Base-by-base conservation (phyloP, 2,888 invertebrate genomes). In the Platycheirus albimanus region DNA sequence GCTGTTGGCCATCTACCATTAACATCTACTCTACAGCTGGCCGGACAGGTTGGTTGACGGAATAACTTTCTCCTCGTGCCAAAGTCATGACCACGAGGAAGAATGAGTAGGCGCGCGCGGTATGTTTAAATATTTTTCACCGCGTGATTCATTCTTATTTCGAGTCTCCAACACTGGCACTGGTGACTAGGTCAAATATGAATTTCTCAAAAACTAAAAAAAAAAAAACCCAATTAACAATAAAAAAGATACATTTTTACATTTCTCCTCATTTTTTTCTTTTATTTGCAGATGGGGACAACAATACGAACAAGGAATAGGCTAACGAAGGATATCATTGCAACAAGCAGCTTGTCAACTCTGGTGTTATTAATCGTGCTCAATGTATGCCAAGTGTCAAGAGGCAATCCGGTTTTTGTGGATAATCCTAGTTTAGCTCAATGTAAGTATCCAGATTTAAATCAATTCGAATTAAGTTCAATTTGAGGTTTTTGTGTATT, bases 351-450 rank as follows among this genome's bases (percentile, higher is more conserved):
- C 64, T 63, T 71, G 56, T 17, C 81, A 56, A 24, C 71, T 56
- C 61, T 76, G 38, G 54, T 80, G 67, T 69, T 79, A 30, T 52
- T 86, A 77, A 58, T 86, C 63, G 76, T 85, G 52, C 72, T 86
- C 45, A 85, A 85, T 86, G 86, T 89, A 80, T 84, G 89, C 80
- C 86, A 87, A 66, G 76, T 87, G 80, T 86, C 85, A 64, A 78
- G 87, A 85, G 88, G 88, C 81, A 90, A 85, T 85, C 91, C 91
- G 79, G 89, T 91, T 72, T 90, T 90, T 80, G 89, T 90, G 87
- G 90, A 91, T 88, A 90, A 91, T 89, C 91, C 91, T 86, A 90
- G 89, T 87, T 88, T 91, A 90, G 89, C 90, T 76, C 90, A 91
- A 83, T 91, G 91, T 91, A 89, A 91, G 91, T 91, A 88, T 63